Percentiles rank a stretch among this genome's conserved stretches.
Evolutionary conservation across 53 echinoderm and acorn worm species (phyloP).

Genomic region (Patiria pectinifera): DNA sequence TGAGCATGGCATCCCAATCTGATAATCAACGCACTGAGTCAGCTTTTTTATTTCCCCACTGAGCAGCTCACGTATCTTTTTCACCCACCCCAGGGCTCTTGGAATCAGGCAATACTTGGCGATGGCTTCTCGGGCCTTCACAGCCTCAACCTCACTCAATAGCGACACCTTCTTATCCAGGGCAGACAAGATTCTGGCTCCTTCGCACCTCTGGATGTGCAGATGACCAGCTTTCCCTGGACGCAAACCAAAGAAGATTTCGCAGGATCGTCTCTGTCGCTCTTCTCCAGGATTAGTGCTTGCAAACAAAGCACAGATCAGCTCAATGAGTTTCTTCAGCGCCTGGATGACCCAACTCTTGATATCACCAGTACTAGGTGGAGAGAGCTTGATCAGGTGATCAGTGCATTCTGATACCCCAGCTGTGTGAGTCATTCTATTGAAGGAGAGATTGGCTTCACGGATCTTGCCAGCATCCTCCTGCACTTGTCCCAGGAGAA

Average conservation of each 20-base stretch:
- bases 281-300: slow-evolving; percentile 41
- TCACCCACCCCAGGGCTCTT: slow-evolving; percentile 61
- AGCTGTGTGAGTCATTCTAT: slow-evolving; percentile 27
- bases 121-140: slow-evolving; percentile 16
- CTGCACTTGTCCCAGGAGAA: slow-evolving; percentile 41
- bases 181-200: slow-evolving; percentile 16
- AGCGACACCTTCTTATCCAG: not conserved
- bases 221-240: slow-evolving; percentile 29
- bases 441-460: slow-evolving; percentile 33
- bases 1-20: slow-evolving; percentile 58
- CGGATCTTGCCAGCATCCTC: slow-evolving; percentile 34
- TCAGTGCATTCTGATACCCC: slow-evolving; percentile 51
- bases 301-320: slow-evolving; percentile 53
- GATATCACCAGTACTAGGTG: not conserved
- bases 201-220: slow-evolving; percentile 31
- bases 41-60: slow-evolving; percentile 22
- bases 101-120: slow-evolving; percentile 47
- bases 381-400: slow-evolving; percentile 17
- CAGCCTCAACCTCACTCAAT: slow-evolving; percentile 10
- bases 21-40: slow-evolving; percentile 62
- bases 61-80: slow-evolving; percentile 14
- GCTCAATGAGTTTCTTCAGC: slow-evolving; percentile 32
- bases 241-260: slow-evolving; percentile 60
- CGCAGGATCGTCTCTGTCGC: slow-evolving; percentile 34
- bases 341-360: slow-evolving; percentile 17